phyloP scores from a whole-genome alignment of 2,888 invertebrate genomes.

The Dicyrtoma fusca region DNA sequence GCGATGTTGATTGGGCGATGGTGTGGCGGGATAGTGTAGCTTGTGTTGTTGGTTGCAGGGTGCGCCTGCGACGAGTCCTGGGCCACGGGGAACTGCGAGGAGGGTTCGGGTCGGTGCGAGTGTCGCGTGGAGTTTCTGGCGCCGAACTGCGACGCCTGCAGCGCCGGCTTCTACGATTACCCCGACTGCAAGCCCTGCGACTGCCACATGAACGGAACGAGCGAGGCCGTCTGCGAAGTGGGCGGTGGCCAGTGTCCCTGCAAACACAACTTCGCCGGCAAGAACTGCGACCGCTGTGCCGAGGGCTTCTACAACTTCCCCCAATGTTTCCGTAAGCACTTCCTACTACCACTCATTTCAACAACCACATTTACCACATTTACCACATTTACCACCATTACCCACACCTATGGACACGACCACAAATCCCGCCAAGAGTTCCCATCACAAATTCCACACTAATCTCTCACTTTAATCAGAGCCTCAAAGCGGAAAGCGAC shows the following conservation, averaged over 20 bases:
- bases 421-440: too few species aligned
- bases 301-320: slow-evolving; percentile 84
- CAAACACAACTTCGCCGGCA: slow-evolving; percentile 83
- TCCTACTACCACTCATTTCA: too few species aligned
- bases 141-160: slow-evolving; percentile 81
- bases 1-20: too few species aligned
- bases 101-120: slow-evolving; percentile 85
- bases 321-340: slow-evolving; percentile 62
- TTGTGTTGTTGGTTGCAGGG: too few species aligned
- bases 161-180: slow-evolving; percentile 80
- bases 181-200: slow-evolving; percentile 89
- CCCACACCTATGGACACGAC: too few species aligned
- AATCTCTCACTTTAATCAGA: too few species aligned
- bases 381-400: too few species aligned
- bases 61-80: slow-evolving; percentile 83
- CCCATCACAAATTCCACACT: too few species aligned
- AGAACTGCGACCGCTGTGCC: slow-evolving; percentile 84
- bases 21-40: too few species aligned
- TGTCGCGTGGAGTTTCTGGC: slow-evolving; percentile 79
- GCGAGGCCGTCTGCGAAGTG: slow-evolving; percentile 82
- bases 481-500: too few species aligned
- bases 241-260: slow-evolving; percentile 84
- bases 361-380: too few species aligned
- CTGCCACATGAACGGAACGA: slow-evolving; percentile 88
- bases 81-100: slow-evolving; percentile 93